A percentile compares a stretch with the other conserved stretches of the same genome.
Evolutionary conservation across 2,888 invertebrate genomes (phyloP).

Genomic region (Tromatobia lineatoria): DNA sequence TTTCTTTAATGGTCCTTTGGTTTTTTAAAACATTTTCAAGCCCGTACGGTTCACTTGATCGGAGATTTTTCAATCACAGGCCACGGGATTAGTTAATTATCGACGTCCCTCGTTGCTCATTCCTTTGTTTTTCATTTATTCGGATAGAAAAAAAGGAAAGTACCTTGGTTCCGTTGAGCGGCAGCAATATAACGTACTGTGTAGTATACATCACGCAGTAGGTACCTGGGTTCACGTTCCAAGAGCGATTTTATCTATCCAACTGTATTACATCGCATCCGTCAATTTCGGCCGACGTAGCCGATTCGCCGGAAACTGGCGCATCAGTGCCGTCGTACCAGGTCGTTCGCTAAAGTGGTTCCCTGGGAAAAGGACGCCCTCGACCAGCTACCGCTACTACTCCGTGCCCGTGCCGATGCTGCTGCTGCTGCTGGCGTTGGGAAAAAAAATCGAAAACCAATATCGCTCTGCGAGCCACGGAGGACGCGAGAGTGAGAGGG

Average conservation of each 20-base stretch:
- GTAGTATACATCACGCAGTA: conserved; percentile 27
- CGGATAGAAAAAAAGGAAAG: not conserved
- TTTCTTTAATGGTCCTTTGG: not conserved
- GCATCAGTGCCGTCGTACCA: conserved; percentile 50
- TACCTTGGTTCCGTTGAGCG: not conserved
- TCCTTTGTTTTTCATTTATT: conserved; percentile 29
- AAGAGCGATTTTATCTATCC: conserved; percentile 51
- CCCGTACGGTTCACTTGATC: not conserved
- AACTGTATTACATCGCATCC: conserved; percentile 57
- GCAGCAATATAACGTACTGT: conserved; percentile 28
- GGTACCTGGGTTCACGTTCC: conserved; percentile 37
- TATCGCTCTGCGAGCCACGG: conserved; percentile 70
- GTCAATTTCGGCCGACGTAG: conserved; percentile 56
- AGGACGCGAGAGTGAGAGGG: conserved; percentile 57
- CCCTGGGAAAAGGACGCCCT: conserved; percentile 62
- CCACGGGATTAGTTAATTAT: conserved; percentile 36
- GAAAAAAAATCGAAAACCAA: conserved; percentile 75
- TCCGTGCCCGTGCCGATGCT: conserved; percentile 23
- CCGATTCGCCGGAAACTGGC: conserved; percentile 60
- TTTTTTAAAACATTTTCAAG: conserved; percentile 9
- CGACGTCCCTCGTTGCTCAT: conserved; percentile 14
- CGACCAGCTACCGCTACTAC: conserved; percentile 53
- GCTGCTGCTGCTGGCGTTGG: conserved; percentile 20
- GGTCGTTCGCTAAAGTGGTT: conserved; percentile 65
- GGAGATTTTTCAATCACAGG: conserved; percentile 27